A percentile compares a stretch with the other conserved stretches of the same genome.
Conservation (phyloP, 2,888 invertebrate genomes). For the Himalopsyche japonica region DNA sequence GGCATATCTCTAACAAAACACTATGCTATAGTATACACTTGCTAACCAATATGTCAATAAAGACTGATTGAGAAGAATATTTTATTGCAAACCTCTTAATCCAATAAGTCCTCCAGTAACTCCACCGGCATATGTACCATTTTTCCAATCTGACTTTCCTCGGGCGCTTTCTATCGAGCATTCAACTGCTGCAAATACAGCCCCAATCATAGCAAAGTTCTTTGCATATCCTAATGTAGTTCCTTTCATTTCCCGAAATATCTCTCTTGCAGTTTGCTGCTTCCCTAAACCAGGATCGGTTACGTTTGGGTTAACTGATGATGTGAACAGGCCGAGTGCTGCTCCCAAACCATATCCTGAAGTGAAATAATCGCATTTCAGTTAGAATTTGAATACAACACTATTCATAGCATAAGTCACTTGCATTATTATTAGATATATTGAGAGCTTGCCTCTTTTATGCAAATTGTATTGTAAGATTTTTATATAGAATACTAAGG, state of each 20-base stretch:
- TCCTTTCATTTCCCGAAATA: conserved; percentile 88
- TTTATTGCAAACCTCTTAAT: conserved; percentile 64
- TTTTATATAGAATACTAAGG: too few species aligned
- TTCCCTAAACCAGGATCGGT: conserved; percentile 69
- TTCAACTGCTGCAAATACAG: conserved; percentile 92
- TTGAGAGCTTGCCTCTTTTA: too few species aligned
- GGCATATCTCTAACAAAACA: too few species aligned
- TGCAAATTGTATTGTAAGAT: too few species aligned
- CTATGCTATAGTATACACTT: too few species aligned
- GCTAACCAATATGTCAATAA: too few species aligned
- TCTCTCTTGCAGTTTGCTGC: conserved; percentile 83
- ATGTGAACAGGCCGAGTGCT: conserved; percentile 93
- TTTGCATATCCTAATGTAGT: conserved; percentile 93
- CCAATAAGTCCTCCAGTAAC: conserved; percentile 93
- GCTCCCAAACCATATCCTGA: conserved; percentile 92
- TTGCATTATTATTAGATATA: too few species aligned
- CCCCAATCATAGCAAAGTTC: conserved; percentile 95
- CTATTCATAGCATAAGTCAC: too few species aligned
- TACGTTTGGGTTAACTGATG: conserved; percentile 91
- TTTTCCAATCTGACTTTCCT: conserved; percentile 95
- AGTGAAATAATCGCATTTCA: conserved; percentile 42
- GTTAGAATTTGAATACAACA: not conserved
- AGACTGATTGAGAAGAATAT: not conserved
- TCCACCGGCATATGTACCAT: conserved; percentile 93
- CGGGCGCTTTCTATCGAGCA: conserved; percentile 93